phyloP scores from a whole-genome alignment of 2,113 vertebrate species.

The Vanacampus margaritifer region DNA sequence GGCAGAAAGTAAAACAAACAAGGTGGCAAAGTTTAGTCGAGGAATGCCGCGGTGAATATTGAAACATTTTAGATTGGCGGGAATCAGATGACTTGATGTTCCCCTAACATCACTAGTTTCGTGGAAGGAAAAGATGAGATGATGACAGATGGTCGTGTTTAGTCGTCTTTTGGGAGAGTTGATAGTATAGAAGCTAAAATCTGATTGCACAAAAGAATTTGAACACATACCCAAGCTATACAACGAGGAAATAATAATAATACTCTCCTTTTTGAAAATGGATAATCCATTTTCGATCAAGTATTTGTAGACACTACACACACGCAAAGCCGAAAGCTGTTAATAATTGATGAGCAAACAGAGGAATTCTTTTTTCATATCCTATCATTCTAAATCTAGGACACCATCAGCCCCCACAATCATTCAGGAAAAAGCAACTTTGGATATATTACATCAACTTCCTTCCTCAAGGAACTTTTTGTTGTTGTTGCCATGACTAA shows the following conservation, averaged over 20 bases:
- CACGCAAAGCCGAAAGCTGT: constrained; percentile 7
- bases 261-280: too few species aligned
- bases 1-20: neutral
- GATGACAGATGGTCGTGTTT: too few species aligned
- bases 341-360: constrained; percentile 27
- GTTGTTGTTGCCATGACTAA: constrained; percentile 51
- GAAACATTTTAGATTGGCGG: neutral
- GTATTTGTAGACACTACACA: neutral
- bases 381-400: constrained; percentile 42
- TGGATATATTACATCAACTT: constrained; percentile 52
- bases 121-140: too few species aligned
- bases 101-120: too few species aligned
- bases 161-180: too few species aligned
- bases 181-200: too few species aligned
- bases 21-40: neutral
- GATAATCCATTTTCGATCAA: neutral
- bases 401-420: constrained; percentile 39
- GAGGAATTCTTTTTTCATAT: constrained; percentile 21
- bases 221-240: neutral
- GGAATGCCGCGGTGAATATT: neutral
- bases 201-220: neutral
- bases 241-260: too few species aligned
- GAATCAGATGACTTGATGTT: neutral
- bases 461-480: constrained; percentile 61
- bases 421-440: constrained; percentile 34